Conservation (phyloP, 2,797 vertebrate genomes). For the Acrossocheilus wenchowensis region DNA sequence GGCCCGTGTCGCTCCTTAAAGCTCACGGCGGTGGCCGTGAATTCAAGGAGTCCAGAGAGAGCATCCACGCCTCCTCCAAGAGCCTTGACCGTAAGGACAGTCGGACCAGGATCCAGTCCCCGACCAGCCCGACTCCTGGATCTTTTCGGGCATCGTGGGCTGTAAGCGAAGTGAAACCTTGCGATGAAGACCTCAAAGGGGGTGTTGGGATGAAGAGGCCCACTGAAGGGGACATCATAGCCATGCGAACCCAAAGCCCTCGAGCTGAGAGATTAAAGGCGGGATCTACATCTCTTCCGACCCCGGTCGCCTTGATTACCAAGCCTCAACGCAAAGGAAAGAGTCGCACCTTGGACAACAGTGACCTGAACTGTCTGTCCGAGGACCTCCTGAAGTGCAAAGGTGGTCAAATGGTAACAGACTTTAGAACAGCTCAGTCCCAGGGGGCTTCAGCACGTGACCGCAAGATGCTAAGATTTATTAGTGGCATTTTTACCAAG, state of each 20-base stretch:
- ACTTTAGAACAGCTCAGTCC: conserved; percentile 65
- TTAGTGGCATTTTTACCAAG: conserved; percentile 96
- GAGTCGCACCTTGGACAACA: conserved; percentile 95
- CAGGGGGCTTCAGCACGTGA: conserved; percentile 84
- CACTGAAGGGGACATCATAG: conserved; percentile 71
- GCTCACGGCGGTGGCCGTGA: conserved; percentile 76
- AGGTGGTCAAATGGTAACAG: conserved; percentile 69
- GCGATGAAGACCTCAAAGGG: conserved; percentile 65
- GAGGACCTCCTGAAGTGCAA: conserved; percentile 76
- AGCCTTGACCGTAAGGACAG: conserved; percentile 81
- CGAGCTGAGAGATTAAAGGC: conserved; percentile 81
- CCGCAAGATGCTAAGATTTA: conserved; percentile 97
- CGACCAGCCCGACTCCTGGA: conserved; percentile 67
- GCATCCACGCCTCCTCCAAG: conserved; percentile 78
- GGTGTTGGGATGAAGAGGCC: conserved; percentile 67
- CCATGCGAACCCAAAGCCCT: conserved; percentile 78
- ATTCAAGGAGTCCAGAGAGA: conserved; percentile 73
- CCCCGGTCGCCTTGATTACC: conserved; percentile 66
- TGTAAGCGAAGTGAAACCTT: conserved; percentile 78
- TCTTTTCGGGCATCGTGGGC: conserved; percentile 90
- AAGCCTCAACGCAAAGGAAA: conserved; percentile 88
- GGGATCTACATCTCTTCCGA: conserved; percentile 77
- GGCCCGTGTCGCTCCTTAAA: conserved; percentile 76
- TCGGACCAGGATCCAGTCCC: conserved; percentile 69
- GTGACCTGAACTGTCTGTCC: conserved; percentile 87